Evolutionary conservation across 2,888 invertebrate genomes (phyloP), one percentile per base, ranked within the genome.

Genomic region (Pycnomerus fuliginosus): DNA sequence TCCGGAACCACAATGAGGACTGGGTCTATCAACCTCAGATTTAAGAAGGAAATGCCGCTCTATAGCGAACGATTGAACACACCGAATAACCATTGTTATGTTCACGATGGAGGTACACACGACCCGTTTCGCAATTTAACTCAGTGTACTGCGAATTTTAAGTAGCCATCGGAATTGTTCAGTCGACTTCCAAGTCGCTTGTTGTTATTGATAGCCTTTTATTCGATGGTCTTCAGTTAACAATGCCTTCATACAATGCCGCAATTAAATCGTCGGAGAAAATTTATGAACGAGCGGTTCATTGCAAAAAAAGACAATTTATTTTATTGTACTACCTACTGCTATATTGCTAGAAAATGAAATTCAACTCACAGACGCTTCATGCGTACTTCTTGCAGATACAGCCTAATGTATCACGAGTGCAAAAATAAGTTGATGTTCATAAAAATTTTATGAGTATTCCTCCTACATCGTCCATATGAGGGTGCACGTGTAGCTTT

Each of bases 31-130:
- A 56, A 51, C 46, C 53, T 53, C 53, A 48, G 57, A 60, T 62
- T 62, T 63, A 61, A 66, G 67, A 65, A 63, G 65, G 64, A 67
- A 67, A 62, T 60, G 50, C 56, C 58, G 55, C 60, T 62, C 58
- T 56, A 56, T 53, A 56, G 50, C 60, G 56, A 59, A 55, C 62
- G 64, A 65, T 67, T 65, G 63, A 62, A 48, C 63, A 62, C 48
- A 51, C 53, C 61, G 62, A 65, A 66, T 61, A 60, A 54, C 56
- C 56, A 65, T 64, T 65, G 64, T 65, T 58, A 44, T 51, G 53
- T 55, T 54, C 29, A 52, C 48, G 54, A 56, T 56, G 51, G 50
- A 56, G 55, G 57, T 37, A 24, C 20, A 60, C 58, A 59, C 56
- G 56, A 56, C 55, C 53, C 56, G 48, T 53, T 57, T 53, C 50